phyloP scores from a whole-genome alignment of 2,797 vertebrate species.

The Remorina albescens region DNA sequence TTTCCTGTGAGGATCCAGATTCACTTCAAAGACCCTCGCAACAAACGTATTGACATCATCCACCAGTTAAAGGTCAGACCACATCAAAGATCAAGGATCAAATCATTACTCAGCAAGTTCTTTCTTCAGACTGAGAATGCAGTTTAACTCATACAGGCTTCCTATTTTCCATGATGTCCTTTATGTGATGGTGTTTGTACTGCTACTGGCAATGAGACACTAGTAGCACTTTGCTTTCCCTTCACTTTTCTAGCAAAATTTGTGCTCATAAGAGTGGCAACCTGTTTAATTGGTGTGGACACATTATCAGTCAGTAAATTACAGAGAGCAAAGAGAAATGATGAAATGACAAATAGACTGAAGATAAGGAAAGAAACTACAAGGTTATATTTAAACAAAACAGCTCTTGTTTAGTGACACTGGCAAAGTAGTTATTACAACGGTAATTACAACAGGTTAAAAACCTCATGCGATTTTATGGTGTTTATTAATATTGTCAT shows the following conservation, averaged over 20 bases:
- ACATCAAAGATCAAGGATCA: constrained; percentile 11
- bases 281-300: neutral
- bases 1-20: constrained; percentile 99
- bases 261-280: neutral
- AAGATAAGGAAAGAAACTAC: neutral
- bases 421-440: neutral
- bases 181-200: neutral
- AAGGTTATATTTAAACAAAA: neutral
- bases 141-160: neutral
- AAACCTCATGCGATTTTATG: neutral
- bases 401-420: neutral
- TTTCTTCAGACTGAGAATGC: neutral
- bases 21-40: constrained; percentile 98
- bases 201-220: neutral
- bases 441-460: neutral
- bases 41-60: constrained; percentile 99
- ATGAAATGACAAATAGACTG: neutral
- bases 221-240: neutral
- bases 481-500: neutral
- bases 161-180: neutral
- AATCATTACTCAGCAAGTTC: constrained; percentile 19
- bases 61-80: constrained; percentile 95
- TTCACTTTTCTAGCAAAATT: neutral
- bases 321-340: neutral
- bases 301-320: neutral